phyloP scores from a whole-genome alignment of 2,888 invertebrate genomes.

The Iselma pallidipennis region DNA sequence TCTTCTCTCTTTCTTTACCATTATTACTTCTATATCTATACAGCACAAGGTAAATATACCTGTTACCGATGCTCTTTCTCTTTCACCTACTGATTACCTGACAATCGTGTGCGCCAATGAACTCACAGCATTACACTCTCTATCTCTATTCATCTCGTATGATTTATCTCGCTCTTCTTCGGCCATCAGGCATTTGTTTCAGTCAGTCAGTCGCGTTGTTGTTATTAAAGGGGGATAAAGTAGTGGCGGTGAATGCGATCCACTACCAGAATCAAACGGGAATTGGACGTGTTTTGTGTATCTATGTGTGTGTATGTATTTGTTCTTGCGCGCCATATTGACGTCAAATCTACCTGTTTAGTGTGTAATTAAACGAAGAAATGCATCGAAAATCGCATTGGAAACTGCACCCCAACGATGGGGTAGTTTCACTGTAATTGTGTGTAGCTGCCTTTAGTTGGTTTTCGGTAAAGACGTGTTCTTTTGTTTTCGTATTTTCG shows the following conservation, averaged over 20 bases:
- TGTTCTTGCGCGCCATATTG: neutral
- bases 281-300: neutral
- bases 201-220: too few species aligned
- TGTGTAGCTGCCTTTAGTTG: neutral
- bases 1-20: too few species aligned
- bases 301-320: neutral
- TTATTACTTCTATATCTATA: too few species aligned
- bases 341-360: neutral
- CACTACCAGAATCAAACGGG: slow-evolving; percentile 1
- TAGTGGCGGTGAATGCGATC: neutral
- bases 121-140: neutral
- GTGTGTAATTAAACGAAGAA: neutral
- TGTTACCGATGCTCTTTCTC: neutral
- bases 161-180: neutral
- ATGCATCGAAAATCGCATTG: neutral
- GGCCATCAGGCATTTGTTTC: neutral
- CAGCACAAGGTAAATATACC: too few species aligned
- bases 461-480: neutral
- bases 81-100: neutral
- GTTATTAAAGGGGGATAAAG: neutral
- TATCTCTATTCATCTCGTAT: neutral
- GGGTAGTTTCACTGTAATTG: neutral
- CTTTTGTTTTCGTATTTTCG: neutral
- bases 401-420: neutral
- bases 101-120: neutral